These are phyloP conservation scores for Noctuana brunneofusca DNA, from an alignment of 2,888 invertebrate genomes.

Conservation along the genomic window DNA sequence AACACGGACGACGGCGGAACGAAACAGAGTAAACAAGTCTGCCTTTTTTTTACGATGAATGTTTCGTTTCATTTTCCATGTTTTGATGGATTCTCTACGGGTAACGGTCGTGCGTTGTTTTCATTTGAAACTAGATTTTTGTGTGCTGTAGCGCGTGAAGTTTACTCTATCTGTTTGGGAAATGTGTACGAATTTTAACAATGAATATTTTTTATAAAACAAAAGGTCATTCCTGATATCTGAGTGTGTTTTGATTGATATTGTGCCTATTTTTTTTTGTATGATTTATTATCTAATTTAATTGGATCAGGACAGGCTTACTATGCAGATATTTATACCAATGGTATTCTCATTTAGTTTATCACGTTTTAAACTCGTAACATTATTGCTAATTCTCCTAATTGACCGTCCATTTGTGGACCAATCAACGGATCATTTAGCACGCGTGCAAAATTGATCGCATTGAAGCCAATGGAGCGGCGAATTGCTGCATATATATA, in stretches of 20 bases:
- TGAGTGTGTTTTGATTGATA: no score
- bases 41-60: constrained; percentile 53
- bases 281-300: background rate
- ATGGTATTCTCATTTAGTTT: background rate
- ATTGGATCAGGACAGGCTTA: background rate
- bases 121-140: constrained; percentile 10
- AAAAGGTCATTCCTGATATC: no score
- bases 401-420: constrained; percentile 40
- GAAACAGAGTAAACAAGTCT: constrained; percentile 61
- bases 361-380: background rate
- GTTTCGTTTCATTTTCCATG: constrained; percentile 45
- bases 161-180: background rate
- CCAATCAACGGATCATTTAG: constrained; percentile 63
- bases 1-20: constrained; percentile 50
- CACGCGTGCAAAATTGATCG: constrained; percentile 64
- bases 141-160: constrained; percentile 1
- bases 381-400: constrained; percentile 16
- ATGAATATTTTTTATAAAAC: no score
- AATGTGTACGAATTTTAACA: background rate
- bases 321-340: background rate
- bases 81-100: background rate
- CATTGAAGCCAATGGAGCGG: constrained; percentile 64
- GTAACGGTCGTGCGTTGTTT: constrained; percentile 8
- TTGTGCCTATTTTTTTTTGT: no score
- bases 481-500: constrained; percentile 55